phyloP scores from a whole-genome alignment of 2,888 invertebrate species.

The Lydus trimaculatus region DNA sequence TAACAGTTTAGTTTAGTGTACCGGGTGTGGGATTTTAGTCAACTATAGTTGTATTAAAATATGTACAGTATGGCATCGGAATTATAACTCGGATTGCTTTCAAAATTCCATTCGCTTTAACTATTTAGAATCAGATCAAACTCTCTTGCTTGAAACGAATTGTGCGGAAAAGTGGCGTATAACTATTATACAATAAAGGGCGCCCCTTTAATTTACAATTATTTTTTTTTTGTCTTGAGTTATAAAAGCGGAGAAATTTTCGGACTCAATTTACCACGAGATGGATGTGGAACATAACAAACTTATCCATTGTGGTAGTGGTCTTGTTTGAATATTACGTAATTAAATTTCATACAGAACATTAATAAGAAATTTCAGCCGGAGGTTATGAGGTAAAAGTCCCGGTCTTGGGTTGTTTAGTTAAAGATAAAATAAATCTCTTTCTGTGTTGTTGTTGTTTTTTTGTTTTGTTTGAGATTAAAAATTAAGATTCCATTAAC shows the following conservation, averaged over 20 bases:
- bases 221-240: neutral
- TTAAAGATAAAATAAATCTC: conserved; percentile 48
- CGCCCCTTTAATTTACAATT: neutral
- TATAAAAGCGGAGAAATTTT: neutral
- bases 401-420: conserved; percentile 44
- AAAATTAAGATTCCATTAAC: conserved; percentile 51
- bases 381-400: conserved; percentile 50
- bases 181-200: neutral
- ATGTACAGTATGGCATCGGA: conserved; percentile 10
- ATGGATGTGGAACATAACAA: conserved; percentile 33
- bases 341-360: conserved; percentile 53
- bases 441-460: conserved; percentile 35
- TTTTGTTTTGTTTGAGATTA: conserved; percentile 36
- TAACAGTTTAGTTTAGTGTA: conserved; percentile 12
- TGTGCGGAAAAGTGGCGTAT: neutral
- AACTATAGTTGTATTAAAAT: conserved; percentile 18
- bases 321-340: conserved; percentile 44
- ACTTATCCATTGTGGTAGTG: conserved; percentile 35
- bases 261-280: conserved; percentile 13
- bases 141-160: too few relatives aligned
- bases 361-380: conserved; percentile 52
- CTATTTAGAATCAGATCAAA: neutral
- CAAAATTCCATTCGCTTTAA: neutral
- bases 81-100: neutral
- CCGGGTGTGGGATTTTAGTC: conserved; percentile 4